Evolutionary conservation across 2,888 invertebrate species (phyloP).

Genomic region (Andrena dorsata): DNA sequence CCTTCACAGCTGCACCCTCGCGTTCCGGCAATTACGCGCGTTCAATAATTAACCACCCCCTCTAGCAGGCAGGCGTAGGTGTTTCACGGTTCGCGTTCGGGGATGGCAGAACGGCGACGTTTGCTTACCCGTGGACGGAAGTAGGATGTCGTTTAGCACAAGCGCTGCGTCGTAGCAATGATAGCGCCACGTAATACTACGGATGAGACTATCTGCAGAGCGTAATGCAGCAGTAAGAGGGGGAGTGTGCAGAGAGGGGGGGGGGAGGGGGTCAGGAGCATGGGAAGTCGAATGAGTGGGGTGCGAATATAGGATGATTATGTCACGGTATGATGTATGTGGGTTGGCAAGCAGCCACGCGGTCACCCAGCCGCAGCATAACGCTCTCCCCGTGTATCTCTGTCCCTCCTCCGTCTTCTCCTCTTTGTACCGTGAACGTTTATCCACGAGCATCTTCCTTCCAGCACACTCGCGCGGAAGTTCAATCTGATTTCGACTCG

Average conservation of each 20-base stretch:
- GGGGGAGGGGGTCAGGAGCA: constrained; percentile 56
- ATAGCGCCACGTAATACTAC: constrained; percentile 74
- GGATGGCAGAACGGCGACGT: constrained; percentile 53
- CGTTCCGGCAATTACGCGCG: constrained; percentile 19
- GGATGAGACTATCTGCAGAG: constrained; percentile 72
- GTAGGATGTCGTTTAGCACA: constrained; percentile 68
- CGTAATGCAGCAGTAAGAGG: constrained; percentile 72
- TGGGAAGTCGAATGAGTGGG: constrained; percentile 75
- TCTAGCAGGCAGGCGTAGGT: neutral
- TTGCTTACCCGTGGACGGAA: constrained; percentile 60
- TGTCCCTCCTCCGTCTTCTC: constrained; percentile 27
- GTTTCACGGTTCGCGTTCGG: constrained; percentile 31
- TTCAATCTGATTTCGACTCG: constrained; percentile 44
- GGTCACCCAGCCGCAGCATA: constrained; percentile 69
- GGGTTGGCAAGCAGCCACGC: constrained; percentile 79
- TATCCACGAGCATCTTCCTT: constrained; percentile 47
- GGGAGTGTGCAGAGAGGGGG: constrained; percentile 26
- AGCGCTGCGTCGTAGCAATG: constrained; percentile 66
- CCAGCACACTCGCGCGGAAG: constrained; percentile 29
- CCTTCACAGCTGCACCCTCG: neutral
- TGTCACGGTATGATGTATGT: constrained; percentile 80
- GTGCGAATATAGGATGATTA: constrained; percentile 80
- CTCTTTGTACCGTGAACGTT: constrained; percentile 20
- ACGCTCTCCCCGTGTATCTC: constrained; percentile 32
- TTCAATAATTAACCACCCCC: constrained; percentile 25